Conservation (phyloP, 2,888 invertebrate genomes). For the Brachyptera putata region DNA sequence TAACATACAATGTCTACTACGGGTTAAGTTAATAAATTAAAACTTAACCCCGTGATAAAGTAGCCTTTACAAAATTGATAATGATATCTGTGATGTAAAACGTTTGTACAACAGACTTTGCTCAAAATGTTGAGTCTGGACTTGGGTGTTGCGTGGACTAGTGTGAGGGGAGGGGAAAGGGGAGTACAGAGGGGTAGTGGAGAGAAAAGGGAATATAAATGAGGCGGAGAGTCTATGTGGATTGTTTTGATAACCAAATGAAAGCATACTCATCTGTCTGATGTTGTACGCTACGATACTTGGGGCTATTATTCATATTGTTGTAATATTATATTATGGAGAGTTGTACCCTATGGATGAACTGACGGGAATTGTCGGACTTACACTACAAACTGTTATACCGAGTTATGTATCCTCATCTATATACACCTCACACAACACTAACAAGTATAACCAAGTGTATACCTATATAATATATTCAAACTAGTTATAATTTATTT, state of each 20-base stretch:
- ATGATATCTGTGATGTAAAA: background rate
- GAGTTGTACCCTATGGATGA: no score
- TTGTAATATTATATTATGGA: background rate
- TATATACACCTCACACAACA: no score
- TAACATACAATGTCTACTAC: no score
- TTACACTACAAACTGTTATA: no score
- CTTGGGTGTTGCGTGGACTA: background rate
- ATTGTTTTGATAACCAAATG: conserved; percentile 19
- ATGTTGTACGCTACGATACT: conserved; percentile 8
- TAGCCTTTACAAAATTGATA: background rate
- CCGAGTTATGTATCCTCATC: no score
- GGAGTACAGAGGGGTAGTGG: background rate
- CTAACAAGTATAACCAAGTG: no score
- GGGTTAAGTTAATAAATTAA: conserved; percentile 1
- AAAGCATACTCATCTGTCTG: background rate
- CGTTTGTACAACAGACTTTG: background rate
- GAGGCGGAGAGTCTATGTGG: background rate
- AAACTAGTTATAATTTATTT: no score
- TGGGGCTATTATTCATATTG: conserved; percentile 8
- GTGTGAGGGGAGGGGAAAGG: background rate
- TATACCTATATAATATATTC: no score
- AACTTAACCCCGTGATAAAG: background rate
- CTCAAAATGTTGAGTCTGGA: background rate
- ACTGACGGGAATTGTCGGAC: no score
- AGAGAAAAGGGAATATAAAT: conserved; percentile 4